Evolutionary conservation across 2,113 vertebrate genomes (phyloP).

Genomic region (Neotoma lepida): DNA sequence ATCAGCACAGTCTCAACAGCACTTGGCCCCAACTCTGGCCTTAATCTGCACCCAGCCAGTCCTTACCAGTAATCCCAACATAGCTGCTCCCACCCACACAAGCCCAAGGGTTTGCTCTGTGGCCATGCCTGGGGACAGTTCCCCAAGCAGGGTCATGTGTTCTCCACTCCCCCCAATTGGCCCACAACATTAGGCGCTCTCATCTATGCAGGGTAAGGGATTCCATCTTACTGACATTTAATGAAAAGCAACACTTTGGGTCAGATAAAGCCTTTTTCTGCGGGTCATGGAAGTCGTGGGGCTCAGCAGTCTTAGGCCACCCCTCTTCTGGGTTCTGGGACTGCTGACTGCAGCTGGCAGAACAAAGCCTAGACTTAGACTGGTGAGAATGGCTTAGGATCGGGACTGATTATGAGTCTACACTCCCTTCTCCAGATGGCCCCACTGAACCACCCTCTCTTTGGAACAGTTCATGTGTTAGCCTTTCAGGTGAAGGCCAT

Average conservation of each 20-base stretch:
- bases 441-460: not conserved
- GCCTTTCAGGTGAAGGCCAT: constrained; percentile 31
- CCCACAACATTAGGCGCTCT: not conserved
- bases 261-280: constrained; percentile 14
- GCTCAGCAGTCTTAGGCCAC: not conserved
- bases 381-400: not conserved
- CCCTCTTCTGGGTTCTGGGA: not conserved
- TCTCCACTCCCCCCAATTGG: not conserved
- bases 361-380: constrained; percentile 53
- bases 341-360: constrained; percentile 40
- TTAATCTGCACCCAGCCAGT: not conserved
- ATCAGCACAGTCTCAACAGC: not conserved
- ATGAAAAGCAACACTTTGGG: constrained; percentile 17
- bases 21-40: not conserved
- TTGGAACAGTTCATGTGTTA: not conserved
- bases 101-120: not conserved
- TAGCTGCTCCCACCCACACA: not conserved
- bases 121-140: not conserved
- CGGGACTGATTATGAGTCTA: not conserved
- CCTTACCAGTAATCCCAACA: not conserved
- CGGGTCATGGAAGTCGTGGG: not conserved
- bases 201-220: not conserved
- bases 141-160: not conserved
- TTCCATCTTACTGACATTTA: not conserved
- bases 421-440: not conserved